These are phyloP conservation scores for Syrrhaptes paradoxus DNA, from an alignment of 2,113 vertebrate species.

Conservation along the genomic window DNA sequence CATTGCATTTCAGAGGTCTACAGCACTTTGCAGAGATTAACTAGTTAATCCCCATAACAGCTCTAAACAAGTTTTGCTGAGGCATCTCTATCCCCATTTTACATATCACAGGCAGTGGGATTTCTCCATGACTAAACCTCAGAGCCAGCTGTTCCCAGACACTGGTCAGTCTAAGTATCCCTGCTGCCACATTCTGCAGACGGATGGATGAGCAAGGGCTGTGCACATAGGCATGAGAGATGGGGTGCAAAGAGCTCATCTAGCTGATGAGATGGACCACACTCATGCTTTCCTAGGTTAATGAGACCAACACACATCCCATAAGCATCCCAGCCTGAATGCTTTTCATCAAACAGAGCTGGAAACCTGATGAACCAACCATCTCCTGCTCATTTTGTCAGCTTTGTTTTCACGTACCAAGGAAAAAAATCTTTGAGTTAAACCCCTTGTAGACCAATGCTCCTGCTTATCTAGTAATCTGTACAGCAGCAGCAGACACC, in stretches of 20 bases:
- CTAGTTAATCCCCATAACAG: not conserved
- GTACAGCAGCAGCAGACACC: not conserved
- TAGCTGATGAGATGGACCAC: not conserved
- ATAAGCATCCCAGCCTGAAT: not conserved
- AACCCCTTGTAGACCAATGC: not conserved
- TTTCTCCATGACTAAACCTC: not conserved
- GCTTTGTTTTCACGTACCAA: not conserved
- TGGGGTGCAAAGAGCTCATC: not conserved
- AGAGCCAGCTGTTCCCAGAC: not conserved
- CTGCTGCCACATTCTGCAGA: not conserved
- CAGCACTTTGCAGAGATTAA: conserved; percentile 6
- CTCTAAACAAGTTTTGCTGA: not conserved
- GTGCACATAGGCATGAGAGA: not conserved
- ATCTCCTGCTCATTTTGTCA: not conserved
- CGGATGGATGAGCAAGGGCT: not conserved
- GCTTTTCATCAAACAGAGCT: not conserved
- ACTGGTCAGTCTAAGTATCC: not conserved
- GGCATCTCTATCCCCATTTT: not conserved
- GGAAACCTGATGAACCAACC: not conserved
- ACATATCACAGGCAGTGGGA: not conserved
- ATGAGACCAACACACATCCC: not conserved
- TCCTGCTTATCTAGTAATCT: not conserved
- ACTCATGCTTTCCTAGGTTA: not conserved
- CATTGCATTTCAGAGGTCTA: not conserved
- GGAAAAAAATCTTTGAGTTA: not conserved